These are phyloP conservation scores for Lithophane semibrunnea DNA, from an alignment of 2,888 invertebrate species.

Conservation along the genomic window DNA sequence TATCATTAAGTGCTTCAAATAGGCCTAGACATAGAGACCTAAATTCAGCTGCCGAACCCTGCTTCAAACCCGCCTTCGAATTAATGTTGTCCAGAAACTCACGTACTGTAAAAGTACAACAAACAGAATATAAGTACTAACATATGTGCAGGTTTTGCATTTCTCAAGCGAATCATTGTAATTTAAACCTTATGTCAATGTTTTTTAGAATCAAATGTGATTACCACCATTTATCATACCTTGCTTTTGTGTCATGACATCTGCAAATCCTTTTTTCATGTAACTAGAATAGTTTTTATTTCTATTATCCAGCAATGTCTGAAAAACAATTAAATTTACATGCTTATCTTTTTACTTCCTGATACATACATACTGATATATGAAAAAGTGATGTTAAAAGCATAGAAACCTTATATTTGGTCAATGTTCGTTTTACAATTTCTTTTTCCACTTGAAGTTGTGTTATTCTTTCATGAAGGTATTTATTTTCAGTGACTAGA, in stretches of 20 bases:
- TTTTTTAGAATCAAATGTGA: background rate
- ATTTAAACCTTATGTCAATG: background rate
- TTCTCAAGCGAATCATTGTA: background rate
- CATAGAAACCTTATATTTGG: conserved; percentile 92
- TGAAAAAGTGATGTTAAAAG: conserved; percentile 17
- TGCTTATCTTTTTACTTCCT: conserved; percentile 39
- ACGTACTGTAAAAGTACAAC: conserved; percentile 90
- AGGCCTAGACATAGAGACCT: conserved; percentile 94
- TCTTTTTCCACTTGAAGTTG: conserved; percentile 95
- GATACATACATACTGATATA: conserved; percentile 4
- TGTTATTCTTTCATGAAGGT: conserved; percentile 94
- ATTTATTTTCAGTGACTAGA: conserved; percentile 95
- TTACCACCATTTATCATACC: conserved; percentile 84
- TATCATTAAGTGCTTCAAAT: conserved; percentile 96
- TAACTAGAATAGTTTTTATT: conserved; percentile 93
- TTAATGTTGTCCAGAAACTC: conserved; percentile 92
- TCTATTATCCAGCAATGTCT: conserved; percentile 93
- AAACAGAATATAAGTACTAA: background rate
- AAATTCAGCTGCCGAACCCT: conserved; percentile 92
- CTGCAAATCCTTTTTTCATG: conserved; percentile 92
- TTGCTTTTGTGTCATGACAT: conserved; percentile 95
- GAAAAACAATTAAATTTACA: conserved; percentile 69
- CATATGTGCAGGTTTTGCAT: background rate
- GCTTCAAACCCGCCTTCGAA: conserved; percentile 80
- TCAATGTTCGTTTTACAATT: conserved; percentile 92